Evolutionary conservation across 2,113 vertebrate species (phyloP).

Genomic region (Syngnathoides biaculeatus): DNA sequence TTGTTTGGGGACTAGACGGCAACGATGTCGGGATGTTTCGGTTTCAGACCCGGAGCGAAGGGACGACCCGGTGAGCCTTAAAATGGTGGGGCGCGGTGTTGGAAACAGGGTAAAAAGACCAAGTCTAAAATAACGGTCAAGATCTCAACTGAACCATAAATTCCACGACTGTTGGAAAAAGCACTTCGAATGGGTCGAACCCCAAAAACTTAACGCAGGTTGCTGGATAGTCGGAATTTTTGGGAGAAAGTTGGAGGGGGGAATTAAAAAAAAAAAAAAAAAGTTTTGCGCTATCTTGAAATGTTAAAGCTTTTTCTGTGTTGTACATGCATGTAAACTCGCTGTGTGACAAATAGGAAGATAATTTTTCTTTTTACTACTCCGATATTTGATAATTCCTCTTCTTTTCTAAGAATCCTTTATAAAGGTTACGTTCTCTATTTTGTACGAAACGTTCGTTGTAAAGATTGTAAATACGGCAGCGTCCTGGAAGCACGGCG

Average conservation of each 20-base stretch:
- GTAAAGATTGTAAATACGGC: constrained; percentile 80
- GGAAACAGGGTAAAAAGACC: constrained; percentile 44
- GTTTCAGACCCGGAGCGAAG: constrained; percentile 13
- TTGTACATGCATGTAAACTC: constrained; percentile 78
- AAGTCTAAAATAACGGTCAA: constrained; percentile 6
- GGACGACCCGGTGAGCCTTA: constrained; percentile 37
- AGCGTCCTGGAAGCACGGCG: constrained; percentile 69
- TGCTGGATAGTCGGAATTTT: constrained; percentile 76
- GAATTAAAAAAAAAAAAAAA: background rate
- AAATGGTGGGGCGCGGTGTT: constrained; percentile 20
- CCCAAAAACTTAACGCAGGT: constrained; percentile 43
- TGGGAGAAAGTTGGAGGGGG: constrained; percentile 58
- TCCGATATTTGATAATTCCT: constrained; percentile 68
- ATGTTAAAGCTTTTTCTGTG: constrained; percentile 72
- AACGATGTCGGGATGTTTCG: constrained; percentile 43
- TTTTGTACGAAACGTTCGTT: constrained; percentile 78
- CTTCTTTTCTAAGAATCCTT: constrained; percentile 68
- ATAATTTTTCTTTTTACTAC: constrained; percentile 66
- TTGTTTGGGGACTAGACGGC: constrained; percentile 72
- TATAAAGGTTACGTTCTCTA: constrained; percentile 70
- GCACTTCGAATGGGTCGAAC: background rate
- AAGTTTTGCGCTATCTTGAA: constrained; percentile 37
- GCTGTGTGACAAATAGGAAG: constrained; percentile 60
- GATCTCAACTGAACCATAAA: background rate
- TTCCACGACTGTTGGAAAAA: constrained; percentile 4